A percentile compares a stretch with the other conserved stretches of the same genome.
These are phyloP conservation scores for Ophthalmotilapia sp. DNA, from an alignment of 2,113 vertebrate species.

Conservation along the genomic window DNA sequence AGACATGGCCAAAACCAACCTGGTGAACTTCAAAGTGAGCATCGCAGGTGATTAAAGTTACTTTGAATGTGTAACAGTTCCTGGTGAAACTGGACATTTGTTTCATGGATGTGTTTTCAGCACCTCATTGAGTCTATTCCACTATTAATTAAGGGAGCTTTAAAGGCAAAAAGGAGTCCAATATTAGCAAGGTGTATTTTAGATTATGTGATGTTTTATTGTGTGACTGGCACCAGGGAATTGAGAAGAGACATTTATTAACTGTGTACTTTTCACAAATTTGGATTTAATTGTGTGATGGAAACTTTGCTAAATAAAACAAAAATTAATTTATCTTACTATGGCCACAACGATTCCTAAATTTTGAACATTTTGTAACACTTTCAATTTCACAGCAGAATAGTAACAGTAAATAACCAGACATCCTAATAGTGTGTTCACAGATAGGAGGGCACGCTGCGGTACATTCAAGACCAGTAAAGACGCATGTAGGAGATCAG, in stretches of 20 bases:
- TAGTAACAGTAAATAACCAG: background rate
- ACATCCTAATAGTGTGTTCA: background rate
- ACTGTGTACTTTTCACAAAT: background rate
- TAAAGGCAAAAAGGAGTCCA: background rate
- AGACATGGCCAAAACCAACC: background rate
- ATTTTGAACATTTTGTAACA: background rate
- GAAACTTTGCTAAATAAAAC: fast-evolving
- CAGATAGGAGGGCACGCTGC: background rate
- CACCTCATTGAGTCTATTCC: background rate
- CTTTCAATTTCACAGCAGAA: background rate
- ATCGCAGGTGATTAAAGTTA: background rate
- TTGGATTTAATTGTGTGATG: background rate
- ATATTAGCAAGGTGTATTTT: background rate
- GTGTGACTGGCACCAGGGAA: background rate
- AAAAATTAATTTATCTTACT: background rate
- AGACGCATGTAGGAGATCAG: background rate
- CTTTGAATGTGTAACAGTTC: background rate
- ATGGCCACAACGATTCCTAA: background rate
- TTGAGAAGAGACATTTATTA: background rate
- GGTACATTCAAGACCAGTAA: background rate
- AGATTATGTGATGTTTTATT: background rate
- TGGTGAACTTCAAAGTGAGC: background rate
- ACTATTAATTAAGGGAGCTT: background rate
- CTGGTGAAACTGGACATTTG: background rate
- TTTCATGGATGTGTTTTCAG: background rate